Base-by-base conservation (phyloP, 2,113 vertebrate genomes). In the Lynx canadensis region DNA sequence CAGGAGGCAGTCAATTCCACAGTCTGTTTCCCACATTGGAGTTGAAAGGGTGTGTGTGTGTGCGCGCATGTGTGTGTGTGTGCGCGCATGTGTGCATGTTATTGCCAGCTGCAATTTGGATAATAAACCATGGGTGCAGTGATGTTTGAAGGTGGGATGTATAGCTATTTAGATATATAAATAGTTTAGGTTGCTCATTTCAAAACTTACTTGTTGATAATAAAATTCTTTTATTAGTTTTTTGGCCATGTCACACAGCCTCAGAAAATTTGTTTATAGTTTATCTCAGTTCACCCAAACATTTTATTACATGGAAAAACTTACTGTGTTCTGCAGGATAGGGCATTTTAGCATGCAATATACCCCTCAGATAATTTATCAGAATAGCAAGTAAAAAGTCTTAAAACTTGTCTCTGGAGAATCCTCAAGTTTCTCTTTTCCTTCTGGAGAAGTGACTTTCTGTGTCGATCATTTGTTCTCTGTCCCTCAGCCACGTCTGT, bases 231-330 rank as follows among this genome's bases (percentile, higher is more conserved):
- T 83, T 76, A 84, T 79, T 52, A 92, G 23, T 48, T 38, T 88
- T 94, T 60, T 81, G 63, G 60, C 41, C 68, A 76, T 33, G 38
- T 87, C 69, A 79, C n/a, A 65, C 21, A 71, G 29, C 76, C 11
- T 90, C 66, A 66, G 36, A 82, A 94, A 86, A 82, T 90, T 86
- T 88, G 88, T 97, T 98, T 96, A 97, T 74, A 76, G 50, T 85
- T 97, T 88, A 89, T 97, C 36, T 50, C 18, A 57, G 36, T 96
- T 95, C 7, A 36, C 48, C 55, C 63, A 97, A 97, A 97, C 19
- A 89, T 94, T 80, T 91, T 73, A 88, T 82, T 96, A 57, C 38
- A 55, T 69, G 84, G n/a, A 92, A 94, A 31, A 85, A 73, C 50
- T 84, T 66, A 87, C 38, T 91, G 36, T 68, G 94, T 97, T 84